These are phyloP conservation scores for Nasonia longicornis DNA, from an alignment of 1,140 invertebrate species.

Conservation along the genomic window DNA sequence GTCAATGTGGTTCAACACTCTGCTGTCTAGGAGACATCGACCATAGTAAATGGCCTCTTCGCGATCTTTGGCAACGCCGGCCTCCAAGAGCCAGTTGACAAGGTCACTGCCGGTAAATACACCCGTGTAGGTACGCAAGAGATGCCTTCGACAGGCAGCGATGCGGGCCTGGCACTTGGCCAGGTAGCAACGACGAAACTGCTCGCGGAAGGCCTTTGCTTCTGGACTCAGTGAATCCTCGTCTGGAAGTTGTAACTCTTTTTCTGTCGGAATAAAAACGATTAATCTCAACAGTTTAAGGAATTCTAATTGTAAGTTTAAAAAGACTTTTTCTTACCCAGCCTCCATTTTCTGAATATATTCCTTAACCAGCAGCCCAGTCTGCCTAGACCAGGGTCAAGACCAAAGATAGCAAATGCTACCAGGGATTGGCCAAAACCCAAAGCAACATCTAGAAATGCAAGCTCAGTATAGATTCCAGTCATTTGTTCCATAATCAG, in stretches of 20 bases:
- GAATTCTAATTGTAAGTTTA: background rate
- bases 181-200: constrained; percentile 88
- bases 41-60: constrained; percentile 86
- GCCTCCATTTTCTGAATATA: constrained; percentile 55
- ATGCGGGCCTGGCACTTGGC: constrained; percentile 85
- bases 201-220: constrained; percentile 86
- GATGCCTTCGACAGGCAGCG: constrained; percentile 75
- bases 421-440: constrained; percentile 91
- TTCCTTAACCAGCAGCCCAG: constrained; percentile 61
- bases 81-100: constrained; percentile 87
- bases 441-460: constrained; percentile 89
- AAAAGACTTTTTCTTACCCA: constrained; percentile 49
- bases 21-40: constrained; percentile 83
- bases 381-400: constrained; percentile 74
- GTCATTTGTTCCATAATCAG: constrained; percentile 86
- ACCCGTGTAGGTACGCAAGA: constrained; percentile 79
- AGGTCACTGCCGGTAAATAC: constrained; percentile 88
- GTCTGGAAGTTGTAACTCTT: constrained; percentile 72
- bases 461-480: constrained; percentile 91
- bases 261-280: constrained; percentile 45
- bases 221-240: constrained; percentile 81
- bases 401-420: constrained; percentile 87
- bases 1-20: constrained; percentile 86
- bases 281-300: constrained; percentile 2
- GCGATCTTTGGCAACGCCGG: constrained; percentile 80